phyloP scores from a whole-genome alignment of 2,888 invertebrate species.

The Ypsolopha sequella region DNA sequence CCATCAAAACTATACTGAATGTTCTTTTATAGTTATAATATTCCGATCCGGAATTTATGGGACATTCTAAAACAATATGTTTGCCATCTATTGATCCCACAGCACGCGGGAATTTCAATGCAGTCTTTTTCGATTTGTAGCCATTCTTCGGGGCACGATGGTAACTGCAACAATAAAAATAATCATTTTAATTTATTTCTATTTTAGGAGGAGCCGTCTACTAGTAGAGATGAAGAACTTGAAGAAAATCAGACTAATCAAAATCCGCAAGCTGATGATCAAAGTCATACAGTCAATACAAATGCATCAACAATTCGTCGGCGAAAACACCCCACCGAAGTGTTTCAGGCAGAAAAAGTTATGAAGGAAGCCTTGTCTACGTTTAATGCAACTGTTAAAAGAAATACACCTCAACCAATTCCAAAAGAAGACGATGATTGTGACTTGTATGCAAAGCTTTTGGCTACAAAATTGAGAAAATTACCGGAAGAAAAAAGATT shows the following conservation, averaged over 20 bases:
- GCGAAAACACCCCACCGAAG: slow-evolving; percentile 6
- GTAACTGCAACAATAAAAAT: slow-evolving; percentile 9
- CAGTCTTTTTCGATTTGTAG: slow-evolving; percentile 7
- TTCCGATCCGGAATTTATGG: slow-evolving; percentile 19
- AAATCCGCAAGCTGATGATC: slow-evolving; percentile 6
- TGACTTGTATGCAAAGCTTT: slow-evolving; percentile 6
- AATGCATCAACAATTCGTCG: slow-evolving; percentile 8
- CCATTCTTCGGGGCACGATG: slow-evolving; percentile 8
- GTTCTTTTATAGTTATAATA: no score
- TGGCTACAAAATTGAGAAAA: slow-evolving; percentile 7
- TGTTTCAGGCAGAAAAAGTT: slow-evolving; percentile 11
- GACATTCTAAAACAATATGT: slow-evolving; percentile 19
- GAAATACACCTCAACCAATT: slow-evolving; percentile 6
- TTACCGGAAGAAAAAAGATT: slow-evolving; percentile 6
- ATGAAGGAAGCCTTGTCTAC: slow-evolving; percentile 12
- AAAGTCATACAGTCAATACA: slow-evolving; percentile 9
- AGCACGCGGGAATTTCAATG: slow-evolving; percentile 5
- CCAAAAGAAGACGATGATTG: slow-evolving; percentile 7
- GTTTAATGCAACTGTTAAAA: slow-evolving; percentile 12
- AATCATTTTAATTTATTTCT: slow-evolving; percentile 6
- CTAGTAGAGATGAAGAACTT: slow-evolving; percentile 3
- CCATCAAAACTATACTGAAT: slow-evolving; percentile 22
- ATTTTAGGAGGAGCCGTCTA: slow-evolving; percentile 7
- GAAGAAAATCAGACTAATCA: slow-evolving; percentile 3
- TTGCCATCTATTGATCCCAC: slow-evolving; percentile 6